A percentile compares a stretch with the other conserved stretches of the same genome.
phyloP scores from a whole-genome alignment of 2,797 vertebrate genomes.

The Pseudochromis fuscus region DNA sequence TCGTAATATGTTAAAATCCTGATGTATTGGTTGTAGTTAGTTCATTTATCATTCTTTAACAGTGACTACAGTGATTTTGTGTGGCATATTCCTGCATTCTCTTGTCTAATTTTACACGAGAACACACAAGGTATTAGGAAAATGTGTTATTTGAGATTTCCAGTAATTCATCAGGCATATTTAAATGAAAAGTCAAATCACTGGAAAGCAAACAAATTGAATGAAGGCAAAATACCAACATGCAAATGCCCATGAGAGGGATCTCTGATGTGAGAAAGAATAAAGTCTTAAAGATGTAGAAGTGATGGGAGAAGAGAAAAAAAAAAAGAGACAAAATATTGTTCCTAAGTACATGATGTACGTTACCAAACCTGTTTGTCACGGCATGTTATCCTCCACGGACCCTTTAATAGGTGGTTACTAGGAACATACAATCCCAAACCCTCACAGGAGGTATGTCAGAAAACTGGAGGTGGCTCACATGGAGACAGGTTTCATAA shows the following conservation, averaged over 20 bases:
- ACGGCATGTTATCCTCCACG: slow-evolving; percentile 46
- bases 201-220: slow-evolving; percentile 1
- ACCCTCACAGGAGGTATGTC: slow-evolving; percentile 64
- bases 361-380: slow-evolving; percentile 73
- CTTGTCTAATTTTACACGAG: background rate
- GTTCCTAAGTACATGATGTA: slow-evolving; percentile 7
- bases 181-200: slow-evolving; percentile 51
- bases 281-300: background rate
- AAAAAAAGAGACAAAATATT: background rate
- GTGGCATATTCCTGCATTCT: no score
- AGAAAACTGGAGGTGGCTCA: slow-evolving; percentile 36
- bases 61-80: no score
- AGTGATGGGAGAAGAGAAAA: background rate
- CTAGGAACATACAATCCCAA: slow-evolving; percentile 56
- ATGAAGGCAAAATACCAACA: slow-evolving; percentile 15
- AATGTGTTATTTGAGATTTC: no score
- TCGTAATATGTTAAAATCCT: background rate
- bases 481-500: slow-evolving; percentile 68
- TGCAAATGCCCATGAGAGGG: slow-evolving; percentile 28
- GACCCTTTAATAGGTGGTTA: slow-evolving; percentile 66
- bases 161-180: background rate
- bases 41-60: no score
- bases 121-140: background rate
- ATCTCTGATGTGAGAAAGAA: background rate
- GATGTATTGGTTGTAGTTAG: background rate